A percentile compares a stretch with the other conserved stretches of the same genome.
phyloP scores from a whole-genome alignment of 2,113 vertebrate species.

The Lontra canadensis region DNA sequence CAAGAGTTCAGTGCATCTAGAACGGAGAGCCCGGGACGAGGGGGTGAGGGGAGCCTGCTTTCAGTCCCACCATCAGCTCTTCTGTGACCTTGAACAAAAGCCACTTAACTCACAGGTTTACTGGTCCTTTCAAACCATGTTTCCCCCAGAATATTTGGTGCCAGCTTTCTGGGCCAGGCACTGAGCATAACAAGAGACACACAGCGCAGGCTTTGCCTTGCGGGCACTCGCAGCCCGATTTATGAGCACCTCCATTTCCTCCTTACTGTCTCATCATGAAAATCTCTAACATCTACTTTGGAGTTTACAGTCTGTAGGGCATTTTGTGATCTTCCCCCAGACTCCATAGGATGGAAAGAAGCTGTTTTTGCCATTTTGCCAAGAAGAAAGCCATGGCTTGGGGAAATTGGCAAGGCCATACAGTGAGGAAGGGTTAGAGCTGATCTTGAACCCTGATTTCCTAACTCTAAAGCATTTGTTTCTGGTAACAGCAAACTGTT shows the following conservation, averaged over 20 bases:
- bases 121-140: not conserved
- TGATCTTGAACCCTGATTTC: not conserved
- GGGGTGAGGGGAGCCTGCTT: not conserved
- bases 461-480: not conserved
- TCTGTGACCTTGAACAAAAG: not conserved
- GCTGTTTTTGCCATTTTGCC: not conserved
- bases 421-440: not conserved
- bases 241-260: not conserved
- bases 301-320: not conserved
- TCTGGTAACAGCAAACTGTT: not conserved
- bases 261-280: not conserved
- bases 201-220: not conserved
- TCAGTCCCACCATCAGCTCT: not conserved
- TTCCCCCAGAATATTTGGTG: not conserved
- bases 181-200: not conserved
- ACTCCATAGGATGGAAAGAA: not conserved
- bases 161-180: not conserved
- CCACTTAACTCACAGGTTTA: not conserved
- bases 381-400: not conserved
- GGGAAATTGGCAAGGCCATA: not conserved
- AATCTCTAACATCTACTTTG: not conserved
- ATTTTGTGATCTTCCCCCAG: not conserved
- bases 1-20: not conserved
- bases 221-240: not conserved
- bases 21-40: not conserved